Evolutionary conservation across 2,797 vertebrate species (phyloP).

Genomic region (Tamandua tetradactyla): DNA sequence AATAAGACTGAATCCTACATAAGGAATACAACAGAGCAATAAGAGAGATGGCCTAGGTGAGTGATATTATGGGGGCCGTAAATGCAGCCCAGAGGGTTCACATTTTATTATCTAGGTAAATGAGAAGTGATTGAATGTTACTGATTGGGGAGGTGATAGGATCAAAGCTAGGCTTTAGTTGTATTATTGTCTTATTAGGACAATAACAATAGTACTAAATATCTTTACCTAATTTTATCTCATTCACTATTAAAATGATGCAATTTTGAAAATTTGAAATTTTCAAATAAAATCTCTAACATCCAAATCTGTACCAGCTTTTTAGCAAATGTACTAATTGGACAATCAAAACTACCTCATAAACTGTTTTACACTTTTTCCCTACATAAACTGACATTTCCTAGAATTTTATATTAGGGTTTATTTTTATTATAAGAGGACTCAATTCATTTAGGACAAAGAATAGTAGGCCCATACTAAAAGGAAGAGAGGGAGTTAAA

Average conservation of each 20-base stretch:
- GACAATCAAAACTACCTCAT: background rate
- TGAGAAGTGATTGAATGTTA: background rate
- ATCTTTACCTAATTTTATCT: background rate
- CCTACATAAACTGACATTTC: background rate
- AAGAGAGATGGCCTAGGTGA: background rate
- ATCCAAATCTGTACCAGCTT: background rate
- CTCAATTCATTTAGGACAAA: background rate
- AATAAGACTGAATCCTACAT: background rate
- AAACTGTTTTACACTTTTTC: background rate
- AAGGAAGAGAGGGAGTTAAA: background rate
- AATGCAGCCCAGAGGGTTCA: background rate
- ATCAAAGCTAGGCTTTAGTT: background rate
- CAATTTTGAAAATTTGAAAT: background rate
- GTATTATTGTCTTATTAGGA: background rate
- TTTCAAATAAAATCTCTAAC: background rate
- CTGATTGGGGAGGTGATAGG: background rate
- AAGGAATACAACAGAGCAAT: background rate
- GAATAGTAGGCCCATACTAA: background rate
- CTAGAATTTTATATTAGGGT: background rate
- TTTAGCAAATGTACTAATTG: background rate
- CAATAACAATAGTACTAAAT: background rate
- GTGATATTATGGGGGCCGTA: background rate
- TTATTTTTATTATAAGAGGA: conserved; percentile 36
- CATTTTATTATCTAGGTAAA: background rate
- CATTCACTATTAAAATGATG: background rate